Percentiles rank a stretch among this genome's conserved stretches.
phyloP scores from a whole-genome alignment of 92 coral and sea anemone genomes.

The Montipora capitata region DNA sequence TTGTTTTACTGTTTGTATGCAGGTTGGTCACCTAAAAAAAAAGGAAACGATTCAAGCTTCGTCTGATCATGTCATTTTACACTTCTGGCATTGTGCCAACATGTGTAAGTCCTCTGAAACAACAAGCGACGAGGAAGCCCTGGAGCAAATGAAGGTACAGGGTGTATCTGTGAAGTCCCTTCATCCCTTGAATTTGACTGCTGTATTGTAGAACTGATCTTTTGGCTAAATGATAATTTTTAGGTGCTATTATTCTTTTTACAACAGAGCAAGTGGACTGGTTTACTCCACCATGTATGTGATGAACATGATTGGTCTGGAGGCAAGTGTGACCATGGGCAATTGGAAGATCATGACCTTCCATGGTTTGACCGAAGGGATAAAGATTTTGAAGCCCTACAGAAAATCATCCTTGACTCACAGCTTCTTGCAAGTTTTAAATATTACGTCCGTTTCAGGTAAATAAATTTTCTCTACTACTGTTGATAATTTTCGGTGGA shows the following conservation, averaged over 20 bases:
- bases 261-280: neutral
- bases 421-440: neutral
- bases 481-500: no score
- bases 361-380: constrained; percentile 11
- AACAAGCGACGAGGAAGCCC: constrained; percentile 19
- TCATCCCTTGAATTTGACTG: neutral
- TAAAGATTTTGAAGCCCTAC: neutral
- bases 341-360: neutral
- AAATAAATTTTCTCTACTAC: neutral
- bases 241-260: neutral
- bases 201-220: neutral
- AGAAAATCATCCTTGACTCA: neutral
- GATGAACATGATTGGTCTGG: constrained; percentile 1
- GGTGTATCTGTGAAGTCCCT: neutral
- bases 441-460: neutral
- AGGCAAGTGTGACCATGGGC: neutral
- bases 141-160: constrained; percentile 7
- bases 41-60: constrained; percentile 48
- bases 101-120: constrained; percentile 23
- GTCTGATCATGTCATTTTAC: constrained; percentile 45
- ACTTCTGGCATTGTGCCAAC: constrained; percentile 64
- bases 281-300: constrained; percentile 6
- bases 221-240: neutral
- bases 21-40: constrained; percentile 49
- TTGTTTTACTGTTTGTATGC: neutral